phyloP scores from a whole-genome alignment of 2,888 invertebrate genomes.

The Ceramica pisi region DNA sequence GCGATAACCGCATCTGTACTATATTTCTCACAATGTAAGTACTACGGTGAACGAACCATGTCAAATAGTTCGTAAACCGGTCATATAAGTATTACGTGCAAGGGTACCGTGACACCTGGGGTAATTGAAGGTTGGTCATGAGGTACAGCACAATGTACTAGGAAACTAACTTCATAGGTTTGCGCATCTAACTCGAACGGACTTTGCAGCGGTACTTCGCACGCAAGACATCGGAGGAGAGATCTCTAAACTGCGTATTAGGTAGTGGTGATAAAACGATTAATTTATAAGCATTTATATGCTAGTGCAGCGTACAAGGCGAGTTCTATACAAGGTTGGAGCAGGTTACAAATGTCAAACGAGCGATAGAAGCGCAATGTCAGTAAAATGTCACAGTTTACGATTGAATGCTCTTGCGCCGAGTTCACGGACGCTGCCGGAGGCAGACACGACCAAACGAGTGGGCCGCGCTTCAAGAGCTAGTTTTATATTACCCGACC shows the following conservation, averaged over 20 bases:
- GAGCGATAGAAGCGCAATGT: conserved; percentile 81
- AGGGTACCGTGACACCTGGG: conserved; percentile 77
- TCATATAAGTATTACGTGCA: conserved; percentile 76
- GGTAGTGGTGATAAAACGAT: conserved; percentile 70
- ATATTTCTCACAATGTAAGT: conserved; percentile 75
- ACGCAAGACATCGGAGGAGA: conserved; percentile 20
- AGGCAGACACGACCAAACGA: conserved; percentile 60
- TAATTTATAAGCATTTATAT: conserved; percentile 76
- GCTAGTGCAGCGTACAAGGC: conserved; percentile 68
- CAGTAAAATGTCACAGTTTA: conserved; percentile 88
- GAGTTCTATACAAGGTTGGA: conserved; percentile 77
- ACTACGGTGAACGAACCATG: conserved; percentile 83
- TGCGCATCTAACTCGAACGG: conserved; percentile 30
- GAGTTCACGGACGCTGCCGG: conserved; percentile 79
- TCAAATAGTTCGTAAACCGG: conserved; percentile 83
- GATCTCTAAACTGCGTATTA: conserved; percentile 48
- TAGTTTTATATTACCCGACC: conserved; percentile 63
- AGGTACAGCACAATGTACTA: conserved; percentile 67
- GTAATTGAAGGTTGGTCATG: conserved; percentile 74
- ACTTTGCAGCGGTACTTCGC: background rate
- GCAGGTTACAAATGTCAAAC: conserved; percentile 80
- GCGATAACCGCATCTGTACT: conserved; percentile 86
- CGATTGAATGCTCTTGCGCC: conserved; percentile 79
- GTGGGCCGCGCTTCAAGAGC: conserved; percentile 62
- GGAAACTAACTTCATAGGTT: conserved; percentile 54